Percentiles rank a stretch among this genome's conserved stretches.
Conservation (phyloP, 2,888 invertebrate species). For the Pecten maximus region DNA sequence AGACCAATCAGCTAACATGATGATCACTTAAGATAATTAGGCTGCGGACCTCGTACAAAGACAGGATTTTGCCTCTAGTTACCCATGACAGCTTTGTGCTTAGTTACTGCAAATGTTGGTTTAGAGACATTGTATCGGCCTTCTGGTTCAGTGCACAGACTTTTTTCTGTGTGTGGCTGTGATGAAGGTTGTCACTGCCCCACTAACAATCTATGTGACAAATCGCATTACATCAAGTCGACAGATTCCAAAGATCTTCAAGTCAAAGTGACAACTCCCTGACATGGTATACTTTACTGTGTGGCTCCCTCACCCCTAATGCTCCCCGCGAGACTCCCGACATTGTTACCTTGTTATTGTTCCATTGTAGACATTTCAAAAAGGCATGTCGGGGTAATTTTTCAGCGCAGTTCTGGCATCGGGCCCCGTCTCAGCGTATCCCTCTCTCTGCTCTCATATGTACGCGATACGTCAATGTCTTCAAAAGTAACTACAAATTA, state of each 20-base stretch:
- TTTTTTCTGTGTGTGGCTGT: conserved; percentile 40
- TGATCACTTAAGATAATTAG: conserved; percentile 58
- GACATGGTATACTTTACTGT: conserved; percentile 22
- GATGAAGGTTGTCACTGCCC: conserved; percentile 28
- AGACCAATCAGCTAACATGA: conserved; percentile 42
- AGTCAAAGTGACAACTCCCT: conserved; percentile 32
- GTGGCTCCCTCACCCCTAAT: neutral
- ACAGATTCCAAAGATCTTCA: conserved; percentile 12
- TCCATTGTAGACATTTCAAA: conserved; percentile 26
- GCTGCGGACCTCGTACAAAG: conserved; percentile 35
- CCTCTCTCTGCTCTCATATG: neutral
- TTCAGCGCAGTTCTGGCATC: conserved; percentile 13
- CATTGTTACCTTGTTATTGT: neutral
- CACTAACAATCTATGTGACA: conserved; percentile 29
- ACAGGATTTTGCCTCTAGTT: conserved; percentile 39
- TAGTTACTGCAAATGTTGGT: conserved; percentile 38
- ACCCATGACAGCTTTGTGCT: conserved; percentile 36
- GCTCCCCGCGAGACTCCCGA: neutral
- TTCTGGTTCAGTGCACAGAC: conserved; percentile 43
- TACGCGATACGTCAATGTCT: conserved; percentile 14
- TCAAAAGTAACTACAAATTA: conserved; percentile 19
- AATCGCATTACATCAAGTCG: conserved; percentile 33
- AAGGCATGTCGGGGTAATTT: conserved; percentile 29
- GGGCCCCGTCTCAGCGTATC: neutral
- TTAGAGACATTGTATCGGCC: conserved; percentile 45